Evolutionary conservation across 2,797 vertebrate species (phyloP).

Genomic region (Gadopsis marmoratus): DNA sequence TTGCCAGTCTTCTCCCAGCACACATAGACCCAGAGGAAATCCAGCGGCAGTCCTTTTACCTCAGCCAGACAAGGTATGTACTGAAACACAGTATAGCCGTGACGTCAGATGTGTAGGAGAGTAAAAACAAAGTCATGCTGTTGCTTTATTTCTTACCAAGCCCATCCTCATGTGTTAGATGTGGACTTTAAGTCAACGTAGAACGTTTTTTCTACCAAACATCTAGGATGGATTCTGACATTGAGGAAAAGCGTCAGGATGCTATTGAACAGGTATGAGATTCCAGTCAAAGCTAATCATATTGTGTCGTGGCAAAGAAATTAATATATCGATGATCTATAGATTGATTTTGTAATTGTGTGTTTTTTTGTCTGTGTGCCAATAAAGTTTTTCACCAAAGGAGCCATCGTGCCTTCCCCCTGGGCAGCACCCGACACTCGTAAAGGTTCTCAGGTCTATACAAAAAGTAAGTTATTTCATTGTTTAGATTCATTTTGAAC

Average conservation of each 20-base stretch:
- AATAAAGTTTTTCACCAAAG: slow-evolving; percentile 95
- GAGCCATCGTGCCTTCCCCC: slow-evolving; percentile 94
- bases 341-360: neutral
- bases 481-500: neutral
- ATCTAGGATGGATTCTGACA: slow-evolving; percentile 91
- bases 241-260: slow-evolving; percentile 95
- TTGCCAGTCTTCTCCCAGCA: slow-evolving; percentile 94
- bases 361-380: slow-evolving; percentile 13
- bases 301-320: neutral
- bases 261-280: slow-evolving; percentile 94
- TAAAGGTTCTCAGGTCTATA: slow-evolving; percentile 81
- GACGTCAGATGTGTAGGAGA: neutral
- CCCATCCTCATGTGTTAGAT: neutral
- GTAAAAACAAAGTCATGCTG: neutral
- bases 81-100: neutral
- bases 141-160: neutral
- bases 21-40: slow-evolving; percentile 97
- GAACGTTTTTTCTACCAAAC: slow-evolving; percentile 9
- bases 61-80: slow-evolving; percentile 92
- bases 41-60: slow-evolving; percentile 91
- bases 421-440: slow-evolving; percentile 90
- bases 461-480: slow-evolving; percentile 85
- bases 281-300: neutral
- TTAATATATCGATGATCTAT: neutral
- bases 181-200: neutral